Evolutionary conservation across 2,888 invertebrate species (phyloP), one percentile per base, ranked within the genome.

Genomic region (Cryptophagus acutangulus): DNA sequence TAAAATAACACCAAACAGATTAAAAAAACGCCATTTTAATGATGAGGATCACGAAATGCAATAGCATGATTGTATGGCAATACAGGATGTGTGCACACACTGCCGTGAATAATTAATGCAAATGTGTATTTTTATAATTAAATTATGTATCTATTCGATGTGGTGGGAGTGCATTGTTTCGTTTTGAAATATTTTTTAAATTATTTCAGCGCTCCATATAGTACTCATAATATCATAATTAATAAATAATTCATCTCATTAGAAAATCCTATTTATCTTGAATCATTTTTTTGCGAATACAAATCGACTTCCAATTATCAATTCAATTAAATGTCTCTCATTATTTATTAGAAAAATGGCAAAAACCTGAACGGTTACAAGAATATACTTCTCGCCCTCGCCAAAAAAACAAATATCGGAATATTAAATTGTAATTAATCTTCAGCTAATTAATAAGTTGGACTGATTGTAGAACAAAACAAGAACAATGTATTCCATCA

Each of bases 81-180:
- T 33, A 33, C 33, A 33, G 33, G 33, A 33, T 33, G 15, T 33
- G 15, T 33, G 33, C 33, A 33, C 15, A 33, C 33, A 14, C 16
- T 33, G 33, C 33, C 33, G 33, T 33, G 33, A 33, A 33, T 33
- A 33, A 33, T 33, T 10, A 33, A 33, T 33, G 33, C 33, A 33
- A 33, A 15, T 33, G 33, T 14, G 16, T 33, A 33, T 15, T 10
- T 17, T 14, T 33, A 10, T 33, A 33, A 33, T 33, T 33, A 33
- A 33, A 33, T 33, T 15, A 33, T 33, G 13, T 33, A 33, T 14
- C n/a, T n/a, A n/a, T n/a, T n/a, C n/a, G n/a, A 33, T 15, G 13
- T 33, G 12, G 33, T 33, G 33, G 14, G 33, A 9, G 33, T 15
- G n/a, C 3, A 6, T n/a, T 33, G n/a, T 33, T 15, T 8, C n/a